These are phyloP conservation scores for Danionella cerebrum DNA, from an alignment of 2,113 vertebrate genomes.

Conservation along the genomic window DNA sequence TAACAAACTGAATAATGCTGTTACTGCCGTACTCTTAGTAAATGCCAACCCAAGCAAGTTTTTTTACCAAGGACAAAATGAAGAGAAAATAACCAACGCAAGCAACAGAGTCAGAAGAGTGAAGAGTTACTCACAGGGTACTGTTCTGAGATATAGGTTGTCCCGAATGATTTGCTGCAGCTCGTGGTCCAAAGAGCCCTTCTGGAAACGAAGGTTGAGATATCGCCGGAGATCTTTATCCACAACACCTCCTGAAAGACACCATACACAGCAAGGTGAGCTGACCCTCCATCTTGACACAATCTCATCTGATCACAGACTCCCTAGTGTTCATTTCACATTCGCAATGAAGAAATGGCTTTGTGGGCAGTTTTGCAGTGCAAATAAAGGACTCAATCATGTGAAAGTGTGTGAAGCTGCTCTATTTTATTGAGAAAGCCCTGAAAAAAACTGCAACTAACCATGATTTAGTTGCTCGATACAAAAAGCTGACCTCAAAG, in stretches of 20 bases:
- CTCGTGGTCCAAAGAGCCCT: constrained; percentile 95
- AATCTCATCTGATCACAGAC: constrained; percentile 2
- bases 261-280: constrained; percentile 17
- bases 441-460: constrained; percentile 3
- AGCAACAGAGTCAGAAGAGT: not conserved
- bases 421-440: constrained; percentile 1
- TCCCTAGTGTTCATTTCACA: not conserved
- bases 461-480: not conserved
- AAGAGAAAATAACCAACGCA: not conserved
- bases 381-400: not conserved
- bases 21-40: no score
- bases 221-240: constrained; percentile 98
- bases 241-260: constrained; percentile 83
- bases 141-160: constrained; percentile 97
- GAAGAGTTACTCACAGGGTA: constrained; percentile 80
- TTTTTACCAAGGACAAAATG: no score
- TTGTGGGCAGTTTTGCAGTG: not conserved
- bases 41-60: no score
- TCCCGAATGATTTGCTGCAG: constrained; percentile 98
- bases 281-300: not conserved
- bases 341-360: not conserved
- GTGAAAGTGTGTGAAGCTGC: not conserved
- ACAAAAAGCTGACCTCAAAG: not conserved
- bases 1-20: no score
- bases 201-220: constrained; percentile 98